Evolutionary conservation across 2,888 invertebrate species (phyloP).

Genomic region (Xylophagus ater): DNA sequence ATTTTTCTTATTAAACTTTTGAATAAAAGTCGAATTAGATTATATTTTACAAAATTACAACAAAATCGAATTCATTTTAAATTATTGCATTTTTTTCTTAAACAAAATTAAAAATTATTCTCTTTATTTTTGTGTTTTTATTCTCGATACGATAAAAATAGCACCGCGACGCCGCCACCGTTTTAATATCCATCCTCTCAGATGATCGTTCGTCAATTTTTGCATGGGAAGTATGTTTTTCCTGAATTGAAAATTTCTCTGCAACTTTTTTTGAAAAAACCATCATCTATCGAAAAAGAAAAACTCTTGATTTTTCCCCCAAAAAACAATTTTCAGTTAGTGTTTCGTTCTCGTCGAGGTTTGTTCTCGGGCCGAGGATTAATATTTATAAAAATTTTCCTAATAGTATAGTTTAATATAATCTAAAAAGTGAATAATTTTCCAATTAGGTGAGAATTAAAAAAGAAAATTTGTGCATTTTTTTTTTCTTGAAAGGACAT

Average conservation of each 20-base stretch:
- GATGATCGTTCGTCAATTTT: neutral
- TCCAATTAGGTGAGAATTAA: conserved; percentile 1
- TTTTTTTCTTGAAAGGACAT: too few relatives aligned
- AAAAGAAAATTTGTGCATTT: neutral
- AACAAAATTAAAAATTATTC: too few relatives aligned
- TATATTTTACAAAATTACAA: too few relatives aligned
- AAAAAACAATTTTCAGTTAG: conserved; percentile 20
- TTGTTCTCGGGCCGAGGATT: conserved; percentile 34
- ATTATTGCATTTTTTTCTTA: too few relatives aligned
- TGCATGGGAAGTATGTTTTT: neutral
- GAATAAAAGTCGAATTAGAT: too few relatives aligned
- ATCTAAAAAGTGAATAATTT: neutral
- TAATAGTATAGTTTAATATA: neutral
- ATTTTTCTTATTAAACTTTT: too few relatives aligned
- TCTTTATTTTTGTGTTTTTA: too few relatives aligned
- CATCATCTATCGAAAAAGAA: neutral
- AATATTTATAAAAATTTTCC: conserved; percentile 22
- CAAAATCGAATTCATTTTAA: too few relatives aligned
- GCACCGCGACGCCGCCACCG: too few relatives aligned
- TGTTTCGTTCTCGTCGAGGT: conserved; percentile 41
- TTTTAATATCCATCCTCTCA: too few relatives aligned
- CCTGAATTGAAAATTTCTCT: neutral
- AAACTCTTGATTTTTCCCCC: neutral
- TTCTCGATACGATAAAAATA: too few relatives aligned
- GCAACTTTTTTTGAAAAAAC: neutral